phyloP scores from a whole-genome alignment of 1,140 invertebrate species.

The Polypedilum vanderplanki region DNA sequence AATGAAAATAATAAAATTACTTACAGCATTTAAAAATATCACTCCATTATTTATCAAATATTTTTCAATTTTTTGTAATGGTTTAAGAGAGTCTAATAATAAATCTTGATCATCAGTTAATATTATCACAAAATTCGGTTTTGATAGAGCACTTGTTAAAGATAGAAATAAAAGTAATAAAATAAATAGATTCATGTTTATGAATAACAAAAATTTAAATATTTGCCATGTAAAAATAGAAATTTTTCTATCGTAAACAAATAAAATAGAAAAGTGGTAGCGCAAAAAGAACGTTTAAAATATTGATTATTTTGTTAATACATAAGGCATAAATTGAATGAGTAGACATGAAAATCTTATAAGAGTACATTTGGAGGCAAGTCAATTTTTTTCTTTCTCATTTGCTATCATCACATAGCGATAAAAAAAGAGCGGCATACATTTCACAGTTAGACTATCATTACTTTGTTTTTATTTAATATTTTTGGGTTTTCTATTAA shows the following conservation, averaged over 20 bases:
- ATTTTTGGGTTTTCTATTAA: neutral
- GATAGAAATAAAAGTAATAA: neutral
- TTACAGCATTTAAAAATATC: slow-evolving; percentile 66
- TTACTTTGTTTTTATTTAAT: slow-evolving; percentile 16
- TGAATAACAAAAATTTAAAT: neutral
- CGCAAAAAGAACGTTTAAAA: too few species aligned
- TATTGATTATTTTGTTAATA: too few species aligned
- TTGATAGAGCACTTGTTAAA: slow-evolving; percentile 29
- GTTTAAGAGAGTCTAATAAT: slow-evolving; percentile 63
- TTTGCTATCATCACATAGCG: too few species aligned
- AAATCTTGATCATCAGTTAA: slow-evolving; percentile 83
- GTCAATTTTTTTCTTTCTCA: too few species aligned
- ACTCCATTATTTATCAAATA: slow-evolving; percentile 57
- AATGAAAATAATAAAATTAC: slow-evolving; percentile 36
- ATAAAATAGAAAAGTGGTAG: too few species aligned
- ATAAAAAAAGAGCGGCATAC: too few species aligned
- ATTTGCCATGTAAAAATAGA: neutral
- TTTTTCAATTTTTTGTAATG: slow-evolving; percentile 55
- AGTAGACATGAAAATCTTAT: too few species aligned
- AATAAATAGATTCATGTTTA: neutral
- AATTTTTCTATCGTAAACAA: too few species aligned
- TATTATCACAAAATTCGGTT: slow-evolving; percentile 71
- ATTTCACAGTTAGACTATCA: too few species aligned
- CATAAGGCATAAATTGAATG: too few species aligned
- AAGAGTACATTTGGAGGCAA: too few species aligned